These are phyloP conservation scores for Pammene fasciana DNA, from an alignment of 2,888 invertebrate species.

Conservation along the genomic window DNA sequence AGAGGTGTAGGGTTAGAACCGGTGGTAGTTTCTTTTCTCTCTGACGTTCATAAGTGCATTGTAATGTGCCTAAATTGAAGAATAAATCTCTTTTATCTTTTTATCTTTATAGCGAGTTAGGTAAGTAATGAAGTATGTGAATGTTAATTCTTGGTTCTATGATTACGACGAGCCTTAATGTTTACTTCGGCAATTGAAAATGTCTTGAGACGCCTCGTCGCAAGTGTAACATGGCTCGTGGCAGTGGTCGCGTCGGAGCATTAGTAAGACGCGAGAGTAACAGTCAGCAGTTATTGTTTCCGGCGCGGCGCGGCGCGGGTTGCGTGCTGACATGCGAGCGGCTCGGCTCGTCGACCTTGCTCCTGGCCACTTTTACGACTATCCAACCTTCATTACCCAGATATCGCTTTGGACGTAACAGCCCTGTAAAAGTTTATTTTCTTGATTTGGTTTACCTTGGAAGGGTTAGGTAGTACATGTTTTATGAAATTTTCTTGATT, in stretches of 20 bases:
- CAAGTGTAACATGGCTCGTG: neutral
- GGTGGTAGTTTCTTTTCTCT: too few species aligned
- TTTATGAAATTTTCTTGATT: too few species aligned
- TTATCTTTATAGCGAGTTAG: too few species aligned
- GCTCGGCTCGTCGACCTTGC: slow-evolving; percentile 55
- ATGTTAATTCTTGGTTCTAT: too few species aligned
- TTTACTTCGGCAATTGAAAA: too few species aligned
- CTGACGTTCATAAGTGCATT: too few species aligned
- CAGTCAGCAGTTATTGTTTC: slow-evolving; percentile 50
- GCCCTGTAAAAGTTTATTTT: slow-evolving; percentile 44
- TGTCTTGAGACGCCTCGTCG: too few species aligned
- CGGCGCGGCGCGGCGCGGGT: slow-evolving; percentile 53
- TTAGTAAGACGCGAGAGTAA: slow-evolving; percentile 44
- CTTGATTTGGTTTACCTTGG: slow-evolving; percentile 32
- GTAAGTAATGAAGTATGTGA: too few species aligned
- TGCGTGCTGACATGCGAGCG: slow-evolving; percentile 62
- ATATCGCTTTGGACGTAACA: slow-evolving; percentile 45
- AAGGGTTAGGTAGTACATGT: neutral
- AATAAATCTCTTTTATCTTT: too few species aligned
- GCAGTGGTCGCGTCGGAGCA: neutral
- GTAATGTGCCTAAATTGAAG: too few species aligned
- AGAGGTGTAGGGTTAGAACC: too few species aligned
- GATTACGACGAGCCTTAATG: too few species aligned
- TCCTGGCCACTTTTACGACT: slow-evolving; percentile 50
- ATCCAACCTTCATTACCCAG: slow-evolving; percentile 49